Evolutionary conservation across 1,140 invertebrate genomes (phyloP), one percentile per base, ranked within the genome.

Genomic region (Scaptomyza graminum): DNA sequence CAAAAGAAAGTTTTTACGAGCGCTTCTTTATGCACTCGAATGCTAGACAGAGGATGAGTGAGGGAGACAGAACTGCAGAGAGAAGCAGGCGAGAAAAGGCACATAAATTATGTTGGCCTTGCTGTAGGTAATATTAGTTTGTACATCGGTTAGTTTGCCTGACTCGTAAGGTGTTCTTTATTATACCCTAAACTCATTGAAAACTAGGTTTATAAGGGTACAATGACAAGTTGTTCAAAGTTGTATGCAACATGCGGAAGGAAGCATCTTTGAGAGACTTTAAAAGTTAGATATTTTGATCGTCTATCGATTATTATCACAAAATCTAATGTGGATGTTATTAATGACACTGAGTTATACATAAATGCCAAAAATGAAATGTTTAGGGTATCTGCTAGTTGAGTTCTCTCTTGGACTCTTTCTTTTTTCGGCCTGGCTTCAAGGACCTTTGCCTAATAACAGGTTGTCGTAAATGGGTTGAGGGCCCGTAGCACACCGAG

Each of bases 1-100:
- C 72, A 88, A 88, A 84, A 69, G 76, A 79, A 88, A 88, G 84
- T 85, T 88, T 88, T 88, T 89, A 88, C 83, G 83, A 88, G 62
- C 76, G 22, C 72, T 57, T 74, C 51, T 68, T 60, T 52, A 52
- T 44, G 44, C 47, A 55, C 70, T 34, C 13, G 9, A 37, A 31
- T 13, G 50, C 12, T 43, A 47, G 43, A 47, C 25, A 18, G 41
- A 46, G 41, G 31, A 11, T 9, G 41, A 13, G 13, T 13, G 22
- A 34, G 51, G 15, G 25, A 22, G 39, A 6, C 44, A 31, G 52
- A 59, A 11, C 5, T 22, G 7, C 9, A 41, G 39, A 50, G 39
- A 50, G 56, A 55, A 52, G 49, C 69, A 69, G 70, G 70, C 65
- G 74, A 63, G 68, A 76, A 78, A 52, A 72, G 56, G 44, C 37